Base-by-base conservation (phyloP, 2,888 invertebrate species). In the Tholera decimalis region DNA sequence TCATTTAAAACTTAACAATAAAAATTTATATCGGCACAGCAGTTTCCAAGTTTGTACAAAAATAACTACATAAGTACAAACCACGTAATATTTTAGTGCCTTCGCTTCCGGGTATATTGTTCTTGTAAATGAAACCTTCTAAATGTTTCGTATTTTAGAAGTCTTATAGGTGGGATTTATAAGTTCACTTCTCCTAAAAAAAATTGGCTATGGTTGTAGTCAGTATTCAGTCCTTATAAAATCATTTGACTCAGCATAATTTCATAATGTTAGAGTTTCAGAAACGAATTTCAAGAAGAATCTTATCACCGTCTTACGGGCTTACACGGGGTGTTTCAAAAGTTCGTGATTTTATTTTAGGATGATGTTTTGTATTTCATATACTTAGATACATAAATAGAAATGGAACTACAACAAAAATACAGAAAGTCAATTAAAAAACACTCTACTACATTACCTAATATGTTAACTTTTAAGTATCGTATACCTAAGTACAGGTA, bases 21-120 rank as follows among this genome's bases (percentile, higher is more conserved):
- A 20, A 22, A 20, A 22, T 51, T 46, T 55, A 30, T 37, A 30
- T 22, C 30, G 30, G 7, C 35, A 20, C 35, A 61, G 60, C 69
- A 49, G 30, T 70, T 72, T 70, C n/a, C 26, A 33, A 60, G 28
- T 46, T 60, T 41, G 46, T 46, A 47, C 22, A 44, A 51, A 44
- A 39, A 55, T 43, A 44, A 39, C 51, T 43, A 35, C 15, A 30
- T 22, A 11, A 9, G 11, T 1, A 51, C 30, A 37, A 54, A 41
- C n/a, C 33, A 53, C 22, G 24, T 43, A 6, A 43, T 49, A 22
- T 59, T 59, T 55, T 26, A 39, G 1, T 39, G 26, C 2, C n/a
- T 35, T 20, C 11, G 22, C 18, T 58, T 77, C 73, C 58, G 73
- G 37, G 28, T 64, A 50, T 30, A 43, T 51, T 55, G 22, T 60